Percentiles rank a stretch among this genome's conserved stretches.
Evolutionary conservation across 2,113 vertebrate species (phyloP).

Genomic region (Colistium nudipinnis): DNA sequence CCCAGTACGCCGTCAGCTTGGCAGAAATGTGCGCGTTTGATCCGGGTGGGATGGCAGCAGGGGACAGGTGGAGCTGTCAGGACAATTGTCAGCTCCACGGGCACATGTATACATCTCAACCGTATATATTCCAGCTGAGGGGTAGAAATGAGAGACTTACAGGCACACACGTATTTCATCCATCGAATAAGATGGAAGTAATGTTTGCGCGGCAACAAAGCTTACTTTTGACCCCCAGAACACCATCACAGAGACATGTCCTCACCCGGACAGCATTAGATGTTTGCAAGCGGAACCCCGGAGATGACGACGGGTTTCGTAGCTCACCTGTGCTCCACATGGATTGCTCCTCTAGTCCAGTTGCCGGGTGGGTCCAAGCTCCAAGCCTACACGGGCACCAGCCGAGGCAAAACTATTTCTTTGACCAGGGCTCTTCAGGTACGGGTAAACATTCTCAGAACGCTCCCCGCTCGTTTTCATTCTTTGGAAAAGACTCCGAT

Average conservation of each 20-base stretch:
- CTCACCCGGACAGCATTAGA: not conserved
- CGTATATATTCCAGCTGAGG: constrained; percentile 12
- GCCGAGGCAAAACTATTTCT: constrained; percentile 36
- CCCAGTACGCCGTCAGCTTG: constrained; percentile 3
- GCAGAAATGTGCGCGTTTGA: not conserved
- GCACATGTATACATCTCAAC: no score
- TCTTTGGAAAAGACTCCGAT: constrained; percentile 37
- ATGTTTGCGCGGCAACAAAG: not conserved
- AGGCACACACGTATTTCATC: not conserved
- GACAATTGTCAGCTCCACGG: constrained; percentile 23
- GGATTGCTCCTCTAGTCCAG: constrained; percentile 36
- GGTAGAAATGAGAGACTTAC: not conserved
- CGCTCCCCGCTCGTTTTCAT: constrained; percentile 39
- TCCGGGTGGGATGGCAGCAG: constrained; percentile 31
- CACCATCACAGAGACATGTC: not conserved
- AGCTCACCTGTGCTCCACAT: constrained; percentile 84
- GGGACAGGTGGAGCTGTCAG: constrained; percentile 59
- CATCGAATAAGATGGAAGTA: not conserved
- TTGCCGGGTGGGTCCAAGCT: constrained; percentile 42
- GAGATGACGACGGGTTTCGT: not conserved
- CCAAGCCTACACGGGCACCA: constrained; percentile 19
- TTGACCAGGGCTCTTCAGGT: constrained; percentile 21
- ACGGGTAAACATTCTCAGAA: not conserved
- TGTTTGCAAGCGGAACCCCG: not conserved
- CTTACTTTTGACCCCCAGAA: not conserved